Evolutionary conservation across 2,888 invertebrate genomes (phyloP), one percentile per base, ranked within the genome.

Genomic region (Scaptomyza polygonia): DNA sequence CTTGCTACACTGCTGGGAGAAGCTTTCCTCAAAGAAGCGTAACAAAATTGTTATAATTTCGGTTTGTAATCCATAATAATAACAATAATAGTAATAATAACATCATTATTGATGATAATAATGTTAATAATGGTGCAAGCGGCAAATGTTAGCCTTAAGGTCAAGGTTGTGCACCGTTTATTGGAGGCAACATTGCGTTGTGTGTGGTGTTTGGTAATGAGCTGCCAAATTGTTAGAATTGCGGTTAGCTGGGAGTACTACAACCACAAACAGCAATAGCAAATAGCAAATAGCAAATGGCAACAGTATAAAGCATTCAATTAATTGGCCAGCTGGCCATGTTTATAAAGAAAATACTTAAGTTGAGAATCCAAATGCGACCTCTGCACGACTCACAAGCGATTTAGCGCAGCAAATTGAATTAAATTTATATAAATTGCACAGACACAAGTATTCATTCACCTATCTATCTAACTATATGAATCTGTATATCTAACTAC

Each of bases 1-100:
- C 9, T 39, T 16, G 5, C 27, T 16, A 16, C 14, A 25, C 18
- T 18, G 9, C 34, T 4, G n/a, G 11, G 30, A 14, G 21, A 21
- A 59, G 78, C 79, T 82, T 88, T 86, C 83, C 77, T 88, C 77
- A 88, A 86, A 88, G 77, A 88, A 81, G 83, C 89, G 88, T 88
- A 89, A 86, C 89, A 81, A 88, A 80, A 88, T 83, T 85, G 81
- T 86, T 83, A 86, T 83, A 78, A 88, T 86, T 88, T 78, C 64
- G 70, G 72, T 61, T 77, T 70, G 77, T 84, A 79, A 67, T 72
- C 77, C 63, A 69, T 79, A 82, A 79, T 83, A 83, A 77, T 70
- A 69, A 80, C 65, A 78, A 77, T 77, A 64, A 65, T 71, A 77
- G 43, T 70, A 51, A 66, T 69, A 32, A 45, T 53, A 45, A n/a